phyloP scores from a whole-genome alignment of 2,797 vertebrate genomes.

The Tamandua tetradactyla region DNA sequence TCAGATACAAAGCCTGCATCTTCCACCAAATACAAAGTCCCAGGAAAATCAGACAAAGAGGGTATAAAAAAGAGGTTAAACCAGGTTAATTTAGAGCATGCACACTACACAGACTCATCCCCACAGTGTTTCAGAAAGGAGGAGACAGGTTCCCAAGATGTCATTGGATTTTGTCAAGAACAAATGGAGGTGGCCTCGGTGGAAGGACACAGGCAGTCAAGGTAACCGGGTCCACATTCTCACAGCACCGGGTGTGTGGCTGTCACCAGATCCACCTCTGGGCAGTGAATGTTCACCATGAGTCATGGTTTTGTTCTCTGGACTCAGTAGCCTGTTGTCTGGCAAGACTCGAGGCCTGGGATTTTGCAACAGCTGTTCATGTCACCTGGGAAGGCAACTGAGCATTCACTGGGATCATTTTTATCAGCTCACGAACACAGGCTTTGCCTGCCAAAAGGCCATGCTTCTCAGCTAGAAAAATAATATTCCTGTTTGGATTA shows the following conservation, averaged over 20 bases:
- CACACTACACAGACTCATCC: not conserved
- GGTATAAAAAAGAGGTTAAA: not conserved
- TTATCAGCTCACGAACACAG: conserved; percentile 27
- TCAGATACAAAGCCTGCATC: not conserved
- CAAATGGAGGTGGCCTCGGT: not conserved
- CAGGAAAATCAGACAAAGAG: not conserved
- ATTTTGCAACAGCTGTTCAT: conserved; percentile 68
- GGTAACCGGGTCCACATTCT: not conserved
- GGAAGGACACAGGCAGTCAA: not conserved
- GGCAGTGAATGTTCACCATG: not conserved
- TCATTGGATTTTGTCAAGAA: conserved; percentile 1
- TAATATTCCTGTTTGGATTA: conserved; percentile 26
- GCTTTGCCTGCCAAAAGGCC: conserved; percentile 42
- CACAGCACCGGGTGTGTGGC: not conserved
- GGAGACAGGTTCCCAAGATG: not conserved
- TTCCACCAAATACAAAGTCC: not conserved
- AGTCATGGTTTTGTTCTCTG: conserved; percentile 67
- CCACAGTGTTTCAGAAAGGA: not conserved
- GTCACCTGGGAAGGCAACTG: conserved; percentile 60
- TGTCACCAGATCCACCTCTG: not conserved
- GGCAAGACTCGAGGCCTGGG: conserved; percentile 34
- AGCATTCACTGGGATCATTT: not conserved
- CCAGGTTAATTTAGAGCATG: not conserved
- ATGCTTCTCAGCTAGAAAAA: conserved; percentile 59
- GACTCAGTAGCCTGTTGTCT: conserved; percentile 48